These are phyloP conservation scores for Poeciliopsis gracilis DNA, from an alignment of 2,797 vertebrate species.

Conservation along the genomic window DNA sequence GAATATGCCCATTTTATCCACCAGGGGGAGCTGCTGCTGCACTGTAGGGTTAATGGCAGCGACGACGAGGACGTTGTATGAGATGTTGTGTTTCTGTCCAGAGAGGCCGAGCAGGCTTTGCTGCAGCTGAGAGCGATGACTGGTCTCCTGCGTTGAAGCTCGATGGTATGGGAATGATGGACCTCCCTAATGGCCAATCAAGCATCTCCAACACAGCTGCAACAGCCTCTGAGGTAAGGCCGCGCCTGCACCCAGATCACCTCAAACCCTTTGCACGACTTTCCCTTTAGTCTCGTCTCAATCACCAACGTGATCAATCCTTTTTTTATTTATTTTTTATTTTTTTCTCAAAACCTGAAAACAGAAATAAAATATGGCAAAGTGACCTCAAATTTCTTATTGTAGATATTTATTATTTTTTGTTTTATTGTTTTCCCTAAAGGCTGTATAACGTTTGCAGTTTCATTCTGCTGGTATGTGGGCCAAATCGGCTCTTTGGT, in stretches of 20 bases:
- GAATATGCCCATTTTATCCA: conserved; percentile 12
- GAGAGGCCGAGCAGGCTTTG: conserved; percentile 81
- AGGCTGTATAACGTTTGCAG: too few relatives aligned
- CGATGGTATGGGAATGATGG: conserved; percentile 93
- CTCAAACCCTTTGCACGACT: not conserved
- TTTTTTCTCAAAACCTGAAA: too few relatives aligned
- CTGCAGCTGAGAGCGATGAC: conserved; percentile 85
- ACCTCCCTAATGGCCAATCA: conserved; percentile 92
- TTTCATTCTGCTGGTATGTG: too few relatives aligned
- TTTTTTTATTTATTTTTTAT: too few relatives aligned
- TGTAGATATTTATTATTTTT: too few relatives aligned
- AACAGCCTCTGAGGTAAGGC: conserved; percentile 91
- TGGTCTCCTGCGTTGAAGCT: conserved; percentile 76
- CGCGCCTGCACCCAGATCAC: not conserved
- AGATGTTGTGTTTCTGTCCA: conserved; percentile 44
- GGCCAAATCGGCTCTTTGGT: too few relatives aligned
- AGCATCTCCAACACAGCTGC: conserved; percentile 82
- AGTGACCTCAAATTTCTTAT: too few relatives aligned
- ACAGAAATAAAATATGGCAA: too few relatives aligned
- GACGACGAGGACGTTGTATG: not conserved
- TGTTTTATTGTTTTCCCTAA: too few relatives aligned
- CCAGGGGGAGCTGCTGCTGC: conserved; percentile 44
- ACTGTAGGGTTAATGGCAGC: not conserved
- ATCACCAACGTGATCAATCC: too few relatives aligned
- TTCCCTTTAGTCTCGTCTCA: not conserved